Evolutionary conservation across 1,140 invertebrate species (phyloP).

Genomic region (Zaprionus gabonicus): DNA sequence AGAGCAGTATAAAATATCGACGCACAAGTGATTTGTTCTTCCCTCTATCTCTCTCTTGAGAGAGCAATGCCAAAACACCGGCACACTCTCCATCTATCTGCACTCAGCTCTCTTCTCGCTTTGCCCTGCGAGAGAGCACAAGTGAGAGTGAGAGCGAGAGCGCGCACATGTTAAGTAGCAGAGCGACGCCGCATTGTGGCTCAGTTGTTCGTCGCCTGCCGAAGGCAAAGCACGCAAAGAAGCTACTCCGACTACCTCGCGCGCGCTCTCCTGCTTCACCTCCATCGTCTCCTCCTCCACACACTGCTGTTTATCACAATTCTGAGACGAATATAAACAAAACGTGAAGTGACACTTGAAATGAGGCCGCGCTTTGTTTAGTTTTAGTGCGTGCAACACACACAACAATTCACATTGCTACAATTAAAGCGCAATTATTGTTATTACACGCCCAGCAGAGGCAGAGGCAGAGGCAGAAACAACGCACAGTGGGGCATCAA

Average conservation of each 20-base stretch:
- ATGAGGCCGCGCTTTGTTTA: conserved; percentile 21
- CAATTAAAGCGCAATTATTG: conserved; percentile 47
- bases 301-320: conserved; percentile 20
- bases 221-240: conserved; percentile 19
- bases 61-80: not conserved
- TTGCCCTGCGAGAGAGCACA: conserved; percentile 3
- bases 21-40: too few species aligned
- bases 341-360: conserved; percentile 23
- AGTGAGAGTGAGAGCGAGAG: not conserved
- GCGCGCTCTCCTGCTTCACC: not conserved
- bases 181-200: conserved; percentile 5
- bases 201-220: conserved; percentile 43
- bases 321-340: conserved; percentile 13
- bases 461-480: not conserved
- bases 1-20: too few species aligned
- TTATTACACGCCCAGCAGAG: conserved; percentile 22
- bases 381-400: conserved; percentile 45
- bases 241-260: not conserved
- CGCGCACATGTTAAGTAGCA: conserved; percentile 35
- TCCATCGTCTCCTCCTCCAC: not conserved
- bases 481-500: conserved; percentile 36
- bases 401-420: conserved; percentile 22
- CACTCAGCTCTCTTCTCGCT: not conserved
- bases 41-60: too few species aligned
- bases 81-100: not conserved